Evolutionary conservation across 92 coral and sea anemone species (phyloP), one percentile per base, ranked within the genome.

Genomic region (Epizoanthus rinbou): DNA sequence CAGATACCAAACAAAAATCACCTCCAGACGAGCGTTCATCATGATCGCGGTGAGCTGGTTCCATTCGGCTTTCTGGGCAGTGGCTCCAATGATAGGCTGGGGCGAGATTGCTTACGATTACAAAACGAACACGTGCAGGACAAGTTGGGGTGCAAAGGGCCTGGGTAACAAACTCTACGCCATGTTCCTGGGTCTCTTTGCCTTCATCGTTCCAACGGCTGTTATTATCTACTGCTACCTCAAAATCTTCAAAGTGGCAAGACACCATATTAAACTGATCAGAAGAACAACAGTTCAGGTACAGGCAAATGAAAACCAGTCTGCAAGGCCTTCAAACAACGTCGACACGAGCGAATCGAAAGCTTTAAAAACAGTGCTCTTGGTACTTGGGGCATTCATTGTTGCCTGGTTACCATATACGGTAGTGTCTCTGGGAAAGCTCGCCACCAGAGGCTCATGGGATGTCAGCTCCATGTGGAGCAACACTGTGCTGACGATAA

Each of bases 351-450:
- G 87, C 69, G 91, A 89, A 62, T 73, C 88, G 8, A 89, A 89
- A 50, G 91, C 91, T 16, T 59, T 85, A 64, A 93, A 88, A 45
- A 93, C 97, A 7, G 87, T 93, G 3, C 76, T 93, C 8, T 37
- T 90, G 52, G 97, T 93, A 4, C 56, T 93, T 14, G 97, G 97
- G 33, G 94, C 94, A 33, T 93, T 93, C 57, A 88, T 91, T 28
- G 64, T 91, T 11, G 88, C 97, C 22, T 93, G 97, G 97, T 84
- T 91, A n/a, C 97, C 97, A 16, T 93, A 93, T 74, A 91, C 97
- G 3, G 82, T 93, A 22, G 53, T 69, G n/a, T 86, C 97, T 3
- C 14, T 86, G 16, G 89, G 86, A 5, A 88, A 87, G 57, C 83
- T 93, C 50, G 62, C 80, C 39, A 84, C 88, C 19, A 86, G 65